Base-by-base conservation (phyloP, 30 jellyfish, hydroid and myxozoan species). In the Aurelia aurita region DNA sequence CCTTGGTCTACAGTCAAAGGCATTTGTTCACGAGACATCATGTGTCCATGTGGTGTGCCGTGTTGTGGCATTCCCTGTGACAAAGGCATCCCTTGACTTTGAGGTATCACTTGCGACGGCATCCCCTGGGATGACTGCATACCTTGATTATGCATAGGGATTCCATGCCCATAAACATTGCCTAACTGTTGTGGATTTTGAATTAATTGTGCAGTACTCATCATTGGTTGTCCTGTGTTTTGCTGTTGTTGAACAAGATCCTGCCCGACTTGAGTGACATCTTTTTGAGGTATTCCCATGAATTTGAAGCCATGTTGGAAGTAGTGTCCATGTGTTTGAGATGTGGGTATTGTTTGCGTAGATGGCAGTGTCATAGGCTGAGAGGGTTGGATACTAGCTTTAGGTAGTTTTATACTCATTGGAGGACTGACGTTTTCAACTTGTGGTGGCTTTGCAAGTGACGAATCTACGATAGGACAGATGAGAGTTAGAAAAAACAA, bases 381-480 rank as follows among this genome's bases (percentile, higher is more conserved):
- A 5, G 81, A n/a, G 20, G 77, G 49, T 32, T n/a, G 82, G 25
- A 74, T 44, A 22, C 72, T 49, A 8, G 35, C 47, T 28, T 64
- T 62, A 46, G 43, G 79, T n/a, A 49, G 7, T 28, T 71, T 84
- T 0, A 55, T 69, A 4, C 47, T 14, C 16, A 57, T 63, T 16
- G 91, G 91, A 5, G 91, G 91, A 53, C 91, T 81, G 3, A 81
- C 85, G 43, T 81, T 81, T 69, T 81, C 91, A 18, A 81, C 74
- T 58, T 81, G 84, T 6, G 83, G 83, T 18, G 77, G 84, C 58
- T 81, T 81, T 23, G 65, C 47, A 46, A 67, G 68, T 26, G 91
- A 76, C 3, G 90, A 80, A 68, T 80, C 90, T 80, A 64, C 26
- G 27, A 16, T 20, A 64, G 32, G 54, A 1, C 51, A 39, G 51